Conservation (phyloP, 2,888 invertebrate species). For the Smittia aterrima region DNA sequence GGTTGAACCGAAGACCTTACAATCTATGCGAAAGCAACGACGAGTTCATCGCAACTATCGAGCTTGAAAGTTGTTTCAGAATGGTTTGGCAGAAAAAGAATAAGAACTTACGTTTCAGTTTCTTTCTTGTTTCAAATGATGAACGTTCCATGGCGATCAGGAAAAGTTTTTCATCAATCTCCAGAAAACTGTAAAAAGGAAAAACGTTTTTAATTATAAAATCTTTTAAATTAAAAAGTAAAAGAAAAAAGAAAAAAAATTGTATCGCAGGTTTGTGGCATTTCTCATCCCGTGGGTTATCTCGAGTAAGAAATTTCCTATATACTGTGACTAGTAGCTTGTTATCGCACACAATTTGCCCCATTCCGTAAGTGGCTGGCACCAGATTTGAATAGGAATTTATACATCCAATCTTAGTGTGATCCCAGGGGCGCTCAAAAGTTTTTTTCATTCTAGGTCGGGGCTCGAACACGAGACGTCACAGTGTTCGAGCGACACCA, state of each 20-base stretch:
- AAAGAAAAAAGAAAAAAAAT: slow-evolving; percentile 16
- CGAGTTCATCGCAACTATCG: neutral
- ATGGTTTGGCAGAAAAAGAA: neutral
- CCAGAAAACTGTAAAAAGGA: neutral
- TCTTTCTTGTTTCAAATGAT: neutral
- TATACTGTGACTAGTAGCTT: slow-evolving; percentile 39
- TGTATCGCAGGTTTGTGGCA: slow-evolving; percentile 41
- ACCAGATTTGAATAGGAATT: slow-evolving; percentile 33
- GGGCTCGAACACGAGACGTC: slow-evolving; percentile 21
- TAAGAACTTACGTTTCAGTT: slow-evolving; percentile 8
- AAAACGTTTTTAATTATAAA: neutral
- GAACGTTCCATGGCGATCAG: neutral
- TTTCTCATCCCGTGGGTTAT: slow-evolving; percentile 40
- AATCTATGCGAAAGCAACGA: neutral
- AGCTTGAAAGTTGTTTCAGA: neutral
- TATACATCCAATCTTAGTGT: slow-evolving; percentile 37
- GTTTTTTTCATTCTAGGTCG: neutral
- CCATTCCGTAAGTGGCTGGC: slow-evolving; percentile 37
- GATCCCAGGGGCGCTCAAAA: slow-evolving; percentile 31
- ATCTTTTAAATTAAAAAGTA: neutral
- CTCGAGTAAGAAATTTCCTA: slow-evolving; percentile 41
- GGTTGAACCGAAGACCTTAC: slow-evolving; percentile 1
- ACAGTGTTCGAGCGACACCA: neutral
- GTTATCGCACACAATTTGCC: slow-evolving; percentile 39
- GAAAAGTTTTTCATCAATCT: neutral